Base-by-base conservation (phyloP, 2,888 invertebrate species). In the Ectemnius lituratus region DNA sequence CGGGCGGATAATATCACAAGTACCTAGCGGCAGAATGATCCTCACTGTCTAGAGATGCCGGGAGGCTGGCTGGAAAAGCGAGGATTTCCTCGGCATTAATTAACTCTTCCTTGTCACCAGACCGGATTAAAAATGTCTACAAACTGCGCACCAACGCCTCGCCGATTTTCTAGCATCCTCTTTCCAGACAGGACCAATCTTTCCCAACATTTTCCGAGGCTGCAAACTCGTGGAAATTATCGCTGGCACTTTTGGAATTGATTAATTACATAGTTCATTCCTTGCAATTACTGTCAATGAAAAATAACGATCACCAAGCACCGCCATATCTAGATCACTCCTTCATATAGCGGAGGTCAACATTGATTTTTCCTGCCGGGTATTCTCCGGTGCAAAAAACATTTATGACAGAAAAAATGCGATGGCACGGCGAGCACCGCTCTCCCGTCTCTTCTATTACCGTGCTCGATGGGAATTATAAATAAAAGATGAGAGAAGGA, bases 21-120 rank as follows among this genome's bases (percentile, higher is more conserved):
- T 37, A 37, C 37, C 37, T 37, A 6, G 37, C 37, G 37, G 37
- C 37, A 37, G 37, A 37, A 37, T 37, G 14, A 52, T 52, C 52
- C n/a, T 16, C 52, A 16, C 14, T 76, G 69, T 70, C 61, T 57
- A 27, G 57, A 16, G 16, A 16, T 13, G 16, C 52, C 37, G 16
- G 46, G 45, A 14, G 18, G n/a, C 16, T 18, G 23, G 8, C 8
- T 59, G 11, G 20, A 27, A 49, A 13, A 16, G 23, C 59, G 52
- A n/a, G 46, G 72, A 23, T 67, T 23, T 66, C 63, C 66, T 72
- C 65, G 72, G 47, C 72, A 52, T 49, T 77, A 77, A 77, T 77
- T 77, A 76, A 77, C 66, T 69, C 58, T 57, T 52, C 45, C 63
- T 61, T 62, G 72, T 77, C 68, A 77, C 67, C 76, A 62, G 14